A percentile compares a stretch with the other conserved stretches of the same genome.
Evolutionary conservation across 2,797 vertebrate species (phyloP).

Genomic region (Sparidentex hasta): DNA sequence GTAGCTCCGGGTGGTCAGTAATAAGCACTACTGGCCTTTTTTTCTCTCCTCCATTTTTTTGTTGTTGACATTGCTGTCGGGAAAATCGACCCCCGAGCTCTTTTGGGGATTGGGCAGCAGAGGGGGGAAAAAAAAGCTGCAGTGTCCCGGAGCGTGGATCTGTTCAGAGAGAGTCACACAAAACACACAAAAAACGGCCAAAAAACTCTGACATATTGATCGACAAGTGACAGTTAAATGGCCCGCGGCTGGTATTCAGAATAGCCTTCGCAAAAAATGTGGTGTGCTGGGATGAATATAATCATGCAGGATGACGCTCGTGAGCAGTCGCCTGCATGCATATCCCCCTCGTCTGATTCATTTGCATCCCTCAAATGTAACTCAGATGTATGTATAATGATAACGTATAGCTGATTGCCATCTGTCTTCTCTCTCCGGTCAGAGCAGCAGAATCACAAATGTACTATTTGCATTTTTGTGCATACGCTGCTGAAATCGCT

Average conservation of each 20-base stretch:
- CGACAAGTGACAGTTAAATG: not conserved
- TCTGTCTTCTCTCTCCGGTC: not conserved
- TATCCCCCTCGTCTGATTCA: slow-evolving; percentile 90
- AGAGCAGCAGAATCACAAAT: not conserved
- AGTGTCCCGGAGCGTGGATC: slow-evolving; percentile 40
- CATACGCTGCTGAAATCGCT: slow-evolving; percentile 7
- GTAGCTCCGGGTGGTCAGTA: slow-evolving; percentile 47
- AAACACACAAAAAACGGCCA: not conserved
- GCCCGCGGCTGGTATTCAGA: not conserved
- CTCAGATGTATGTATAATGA: slow-evolving; percentile 2
- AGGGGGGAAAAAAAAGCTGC: slow-evolving; percentile 25
- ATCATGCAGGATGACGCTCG: slow-evolving; percentile 89
- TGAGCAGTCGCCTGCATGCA: slow-evolving; percentile 89
- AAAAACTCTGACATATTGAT: not conserved
- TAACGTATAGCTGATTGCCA: slow-evolving; percentile 1
- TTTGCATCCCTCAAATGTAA: slow-evolving; percentile 82
- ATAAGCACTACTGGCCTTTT: slow-evolving; percentile 32
- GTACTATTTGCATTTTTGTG: slow-evolving; percentile 2
- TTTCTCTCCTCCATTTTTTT: slow-evolving; percentile 27
- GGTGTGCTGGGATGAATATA: not conserved
- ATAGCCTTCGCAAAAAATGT: not conserved
- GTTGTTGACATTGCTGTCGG: slow-evolving; percentile 43
- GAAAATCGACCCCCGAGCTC: slow-evolving; percentile 34
- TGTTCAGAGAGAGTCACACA: slow-evolving; percentile 19
- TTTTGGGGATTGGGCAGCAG: slow-evolving; percentile 20